phyloP scores from a whole-genome alignment of 1,140 invertebrate species.

The roundworm (Caenorhabditis elegans) region DNA sequence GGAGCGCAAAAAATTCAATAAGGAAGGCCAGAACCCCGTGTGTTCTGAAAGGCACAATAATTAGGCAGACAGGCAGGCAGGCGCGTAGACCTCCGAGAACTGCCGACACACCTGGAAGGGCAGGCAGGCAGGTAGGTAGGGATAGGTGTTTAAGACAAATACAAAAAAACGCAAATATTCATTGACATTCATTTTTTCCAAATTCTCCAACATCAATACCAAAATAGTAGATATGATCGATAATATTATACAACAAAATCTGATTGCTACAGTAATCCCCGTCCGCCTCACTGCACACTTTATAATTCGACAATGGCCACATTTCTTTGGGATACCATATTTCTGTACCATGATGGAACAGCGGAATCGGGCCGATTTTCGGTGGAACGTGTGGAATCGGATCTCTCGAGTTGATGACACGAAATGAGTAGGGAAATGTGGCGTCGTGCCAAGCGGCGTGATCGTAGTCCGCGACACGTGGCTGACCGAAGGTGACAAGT shows the following conservation, averaged over 20 bases:
- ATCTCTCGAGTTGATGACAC: conserved; percentile 1
- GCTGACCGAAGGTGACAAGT: conserved; percentile 34
- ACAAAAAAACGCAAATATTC: background rate
- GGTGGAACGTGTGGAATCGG: conserved; percentile 35
- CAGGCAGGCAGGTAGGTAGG: too few species aligned
- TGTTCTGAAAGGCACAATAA: too few species aligned
- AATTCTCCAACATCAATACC: background rate
- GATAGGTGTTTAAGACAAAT: background rate
- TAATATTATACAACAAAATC: background rate
- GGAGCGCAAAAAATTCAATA: too few species aligned
- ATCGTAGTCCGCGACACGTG: conserved; percentile 11
- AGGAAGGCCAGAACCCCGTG: too few species aligned
- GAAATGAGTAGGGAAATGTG: conserved; percentile 29
- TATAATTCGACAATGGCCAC: conserved; percentile 24
- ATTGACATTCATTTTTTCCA: background rate
- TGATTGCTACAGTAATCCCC: conserved; percentile 35
- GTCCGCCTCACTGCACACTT: conserved; percentile 20
- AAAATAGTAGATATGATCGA: conserved; percentile 34
- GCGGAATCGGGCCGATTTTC: conserved; percentile 5
- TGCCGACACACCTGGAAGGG: too few species aligned
- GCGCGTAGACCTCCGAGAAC: too few species aligned
- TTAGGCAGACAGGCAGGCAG: too few species aligned
- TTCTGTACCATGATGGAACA: conserved; percentile 36
- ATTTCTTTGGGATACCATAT: conserved; percentile 9
- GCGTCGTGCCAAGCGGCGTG: conserved; percentile 12